Evolutionary conservation across 2,888 invertebrate species (phyloP).

Genomic region (Caenorhabditis macrosperma): DNA sequence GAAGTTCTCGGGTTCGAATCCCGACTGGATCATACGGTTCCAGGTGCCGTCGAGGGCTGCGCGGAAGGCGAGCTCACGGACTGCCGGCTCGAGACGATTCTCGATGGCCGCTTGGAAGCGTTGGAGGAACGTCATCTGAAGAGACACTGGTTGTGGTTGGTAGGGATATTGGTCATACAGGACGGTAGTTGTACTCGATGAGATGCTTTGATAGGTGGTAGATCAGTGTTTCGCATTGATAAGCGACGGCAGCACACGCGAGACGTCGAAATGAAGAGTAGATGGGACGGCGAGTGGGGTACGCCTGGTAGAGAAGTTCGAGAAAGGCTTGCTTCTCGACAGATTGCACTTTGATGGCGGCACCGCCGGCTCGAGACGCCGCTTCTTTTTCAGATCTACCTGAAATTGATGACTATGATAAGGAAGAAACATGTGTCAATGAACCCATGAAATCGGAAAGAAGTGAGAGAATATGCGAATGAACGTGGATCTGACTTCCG

Average conservation of each 20-base stretch:
- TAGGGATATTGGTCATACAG: conserved; percentile 40
- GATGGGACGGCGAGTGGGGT: conserved; percentile 69
- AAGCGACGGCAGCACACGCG: conserved; percentile 62
- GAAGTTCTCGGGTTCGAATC: conserved; percentile 68
- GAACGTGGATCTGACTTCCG: conserved; percentile 55
- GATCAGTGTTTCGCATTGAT: conserved; percentile 55
- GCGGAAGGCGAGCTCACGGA: conserved; percentile 53
- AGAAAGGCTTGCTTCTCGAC: conserved; percentile 60
- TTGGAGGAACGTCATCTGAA: conserved; percentile 53
- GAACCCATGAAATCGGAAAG: conserved; percentile 65
- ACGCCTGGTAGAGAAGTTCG: conserved; percentile 68
- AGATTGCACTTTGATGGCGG: conserved; percentile 40
- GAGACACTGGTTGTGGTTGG: not conserved
- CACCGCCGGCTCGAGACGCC: conserved; percentile 18
- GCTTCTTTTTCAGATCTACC: conserved; percentile 50
- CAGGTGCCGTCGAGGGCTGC: conserved; percentile 62
- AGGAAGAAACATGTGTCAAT: too few relatives aligned
- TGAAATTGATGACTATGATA: too few relatives aligned
- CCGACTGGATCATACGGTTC: conserved; percentile 61
- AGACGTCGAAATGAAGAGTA: conserved; percentile 66
- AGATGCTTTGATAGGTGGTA: conserved; percentile 61
- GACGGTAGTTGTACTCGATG: conserved; percentile 60
- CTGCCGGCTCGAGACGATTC: conserved; percentile 56
- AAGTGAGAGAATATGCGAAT: conserved; percentile 59
- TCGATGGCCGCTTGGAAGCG: conserved; percentile 55